Conservation (phyloP, 2,888 invertebrate genomes). For the Plusia festucae region DNA sequence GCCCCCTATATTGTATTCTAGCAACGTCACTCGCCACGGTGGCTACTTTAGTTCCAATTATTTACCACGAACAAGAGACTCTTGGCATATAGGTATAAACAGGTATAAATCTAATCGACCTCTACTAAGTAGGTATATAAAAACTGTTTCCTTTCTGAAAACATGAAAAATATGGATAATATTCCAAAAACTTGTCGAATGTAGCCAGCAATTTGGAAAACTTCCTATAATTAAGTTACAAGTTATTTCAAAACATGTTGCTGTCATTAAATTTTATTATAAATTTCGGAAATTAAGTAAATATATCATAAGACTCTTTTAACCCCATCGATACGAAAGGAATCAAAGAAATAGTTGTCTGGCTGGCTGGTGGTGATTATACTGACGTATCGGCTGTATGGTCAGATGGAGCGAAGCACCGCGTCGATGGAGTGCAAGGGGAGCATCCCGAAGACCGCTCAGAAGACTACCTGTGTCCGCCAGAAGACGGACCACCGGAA, state of each 20-base stretch:
- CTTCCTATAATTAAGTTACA: too few relatives aligned
- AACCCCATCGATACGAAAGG: background rate
- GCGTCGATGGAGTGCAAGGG: conserved; percentile 85
- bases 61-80: conserved; percentile 22
- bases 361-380: conserved; percentile 55
- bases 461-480: conserved; percentile 89
- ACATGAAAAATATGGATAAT: background rate
- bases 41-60: conserved; percentile 37
- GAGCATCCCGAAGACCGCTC: conserved; percentile 83
- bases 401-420: conserved; percentile 86
- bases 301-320: background rate
- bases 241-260: conserved; percentile 22
- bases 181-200: background rate
- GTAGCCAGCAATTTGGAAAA: background rate
- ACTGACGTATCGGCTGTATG: conserved; percentile 62
- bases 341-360: conserved; percentile 32
- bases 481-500: conserved; percentile 90
- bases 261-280: background rate
- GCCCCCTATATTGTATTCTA: conserved; percentile 15
- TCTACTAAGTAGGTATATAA: too few relatives aligned
- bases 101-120: too few relatives aligned
- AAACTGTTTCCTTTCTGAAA: too few relatives aligned
- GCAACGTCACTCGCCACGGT: conserved; percentile 17
- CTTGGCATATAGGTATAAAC: conserved; percentile 14
- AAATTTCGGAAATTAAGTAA: background rate